Evolutionary conservation across 2,888 invertebrate genomes (phyloP).

Genomic region (Xanthia icteritia): DNA sequence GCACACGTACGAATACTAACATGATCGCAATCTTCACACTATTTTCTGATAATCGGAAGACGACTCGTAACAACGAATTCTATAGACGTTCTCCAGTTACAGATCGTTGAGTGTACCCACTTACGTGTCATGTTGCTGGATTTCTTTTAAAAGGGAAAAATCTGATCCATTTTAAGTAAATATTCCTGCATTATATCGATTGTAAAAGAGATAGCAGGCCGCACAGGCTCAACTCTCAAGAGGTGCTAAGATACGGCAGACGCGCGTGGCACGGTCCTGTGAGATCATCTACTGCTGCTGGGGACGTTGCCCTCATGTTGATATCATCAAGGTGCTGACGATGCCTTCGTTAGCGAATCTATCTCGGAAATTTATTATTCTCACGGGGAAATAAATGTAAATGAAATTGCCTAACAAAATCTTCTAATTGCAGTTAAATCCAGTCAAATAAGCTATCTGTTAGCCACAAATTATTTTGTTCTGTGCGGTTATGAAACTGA

Average conservation of each 20-base stretch:
- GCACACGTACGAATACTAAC: conserved; percentile 10
- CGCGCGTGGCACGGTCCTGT: background rate
- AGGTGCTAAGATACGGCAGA: background rate
- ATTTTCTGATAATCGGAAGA: conserved; percentile 10
- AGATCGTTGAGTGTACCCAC: background rate
- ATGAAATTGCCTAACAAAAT: background rate
- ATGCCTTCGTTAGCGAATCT: background rate
- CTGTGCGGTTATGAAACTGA: too few species aligned
- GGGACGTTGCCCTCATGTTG: background rate
- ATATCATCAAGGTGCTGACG: background rate
- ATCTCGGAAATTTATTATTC: background rate
- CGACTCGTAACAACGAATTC: background rate
- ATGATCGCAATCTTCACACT: conserved; percentile 13
- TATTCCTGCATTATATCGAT: background rate
- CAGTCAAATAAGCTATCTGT: background rate
- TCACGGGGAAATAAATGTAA: background rate
- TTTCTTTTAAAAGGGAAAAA: background rate
- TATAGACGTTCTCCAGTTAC: background rate
- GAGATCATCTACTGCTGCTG: background rate
- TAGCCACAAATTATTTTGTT: background rate
- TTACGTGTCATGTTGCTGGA: background rate
- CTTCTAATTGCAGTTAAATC: too few species aligned
- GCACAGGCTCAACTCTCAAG: background rate
- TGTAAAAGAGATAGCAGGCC: background rate
- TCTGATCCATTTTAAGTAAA: background rate